A percentile compares a stretch with the other conserved stretches of the same genome.
Conservation (phyloP, 1,140 invertebrate genomes). For the Euwallacea similis region DNA sequence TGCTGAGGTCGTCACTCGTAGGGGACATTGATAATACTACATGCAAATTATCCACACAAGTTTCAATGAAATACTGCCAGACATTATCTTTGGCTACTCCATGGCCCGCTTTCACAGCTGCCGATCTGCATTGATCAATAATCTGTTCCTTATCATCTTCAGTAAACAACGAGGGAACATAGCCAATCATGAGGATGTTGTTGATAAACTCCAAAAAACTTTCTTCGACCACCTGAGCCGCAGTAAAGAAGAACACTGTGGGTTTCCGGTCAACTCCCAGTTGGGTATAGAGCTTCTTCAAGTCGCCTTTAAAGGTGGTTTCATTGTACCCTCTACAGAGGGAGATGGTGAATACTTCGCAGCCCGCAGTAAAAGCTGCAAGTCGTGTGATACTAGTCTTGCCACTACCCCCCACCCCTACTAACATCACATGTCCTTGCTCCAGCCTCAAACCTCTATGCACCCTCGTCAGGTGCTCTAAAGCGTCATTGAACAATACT, state of each 20-base stretch:
- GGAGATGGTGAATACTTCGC: conserved; percentile 81
- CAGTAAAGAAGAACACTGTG: conserved; percentile 81
- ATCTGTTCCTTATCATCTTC: conserved; percentile 87
- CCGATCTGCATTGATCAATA: conserved; percentile 65
- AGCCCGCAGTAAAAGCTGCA: conserved; percentile 75
- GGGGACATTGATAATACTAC: conserved; percentile 90
- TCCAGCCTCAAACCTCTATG: conserved; percentile 82
- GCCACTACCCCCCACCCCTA: conserved; percentile 85
- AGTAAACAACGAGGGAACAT: conserved; percentile 76
- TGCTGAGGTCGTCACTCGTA: conserved; percentile 76
- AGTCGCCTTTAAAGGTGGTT: conserved; percentile 78
- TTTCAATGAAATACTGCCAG: conserved; percentile 82
- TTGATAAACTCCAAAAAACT: conserved; percentile 88
- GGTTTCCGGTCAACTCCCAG: conserved; percentile 77
- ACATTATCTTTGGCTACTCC: conserved; percentile 73
- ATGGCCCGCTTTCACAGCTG: conserved; percentile 68
- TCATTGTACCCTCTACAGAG: conserved; percentile 82
- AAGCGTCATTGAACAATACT: conserved; percentile 86
- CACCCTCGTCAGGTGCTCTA: conserved; percentile 84
- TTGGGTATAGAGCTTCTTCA: conserved; percentile 76
- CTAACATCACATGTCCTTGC: conserved; percentile 78
- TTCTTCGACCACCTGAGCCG: conserved; percentile 76
- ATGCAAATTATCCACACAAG: conserved; percentile 79
- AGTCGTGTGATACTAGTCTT: conserved; percentile 75
- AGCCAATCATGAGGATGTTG: conserved; percentile 85